Evolutionary conservation across 2,797 vertebrate genomes (phyloP).

Genomic region (Sitta carolinensis): DNA sequence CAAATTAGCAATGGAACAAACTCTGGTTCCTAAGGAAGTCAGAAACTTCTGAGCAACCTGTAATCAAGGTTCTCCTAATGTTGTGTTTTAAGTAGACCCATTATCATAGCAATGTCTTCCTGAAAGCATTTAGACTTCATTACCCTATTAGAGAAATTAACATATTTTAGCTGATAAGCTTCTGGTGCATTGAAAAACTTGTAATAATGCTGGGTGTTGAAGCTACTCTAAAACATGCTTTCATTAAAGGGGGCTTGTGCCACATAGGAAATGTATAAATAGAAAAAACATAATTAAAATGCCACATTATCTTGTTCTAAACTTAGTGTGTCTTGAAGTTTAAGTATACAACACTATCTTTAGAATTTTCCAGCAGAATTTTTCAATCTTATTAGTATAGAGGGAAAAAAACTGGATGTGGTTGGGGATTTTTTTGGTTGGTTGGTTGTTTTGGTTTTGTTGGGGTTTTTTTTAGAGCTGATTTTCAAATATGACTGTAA

Average conservation of each 20-base stretch:
- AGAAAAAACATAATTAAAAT: slow-evolving; percentile 59
- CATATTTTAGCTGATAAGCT: slow-evolving; percentile 73
- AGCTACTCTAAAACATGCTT: slow-evolving; percentile 21
- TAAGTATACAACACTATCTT: slow-evolving; percentile 42
- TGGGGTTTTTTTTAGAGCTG: not conserved
- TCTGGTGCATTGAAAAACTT: slow-evolving; percentile 37
- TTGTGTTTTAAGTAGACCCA: slow-evolving; percentile 69
- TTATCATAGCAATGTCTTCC: slow-evolving; percentile 70
- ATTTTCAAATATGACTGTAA: not conserved
- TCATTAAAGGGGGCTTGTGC: slow-evolving; percentile 57
- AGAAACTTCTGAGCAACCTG: slow-evolving; percentile 60
- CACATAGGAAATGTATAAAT: slow-evolving; percentile 55
- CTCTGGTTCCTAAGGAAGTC: slow-evolving; percentile 44
- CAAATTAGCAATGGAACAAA: slow-evolving; percentile 48
- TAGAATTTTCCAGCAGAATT: not conserved
- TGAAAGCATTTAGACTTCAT: slow-evolving; percentile 73
- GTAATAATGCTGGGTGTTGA: slow-evolving; percentile 15
- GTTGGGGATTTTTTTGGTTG: not conserved
- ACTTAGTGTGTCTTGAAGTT: slow-evolving; percentile 50
- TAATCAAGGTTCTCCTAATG: slow-evolving; percentile 71
- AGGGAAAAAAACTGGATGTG: not conserved
- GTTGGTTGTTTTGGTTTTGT: not conserved
- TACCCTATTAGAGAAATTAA: slow-evolving; percentile 72
- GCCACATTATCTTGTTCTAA: slow-evolving; percentile 46
- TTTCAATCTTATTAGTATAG: not conserved